Percentiles rank a stretch among this genome's conserved stretches.
These are phyloP conservation scores for Caenorhabditis panamensis DNA, from an alignment of 2,888 invertebrate species.

Conservation along the genomic window DNA sequence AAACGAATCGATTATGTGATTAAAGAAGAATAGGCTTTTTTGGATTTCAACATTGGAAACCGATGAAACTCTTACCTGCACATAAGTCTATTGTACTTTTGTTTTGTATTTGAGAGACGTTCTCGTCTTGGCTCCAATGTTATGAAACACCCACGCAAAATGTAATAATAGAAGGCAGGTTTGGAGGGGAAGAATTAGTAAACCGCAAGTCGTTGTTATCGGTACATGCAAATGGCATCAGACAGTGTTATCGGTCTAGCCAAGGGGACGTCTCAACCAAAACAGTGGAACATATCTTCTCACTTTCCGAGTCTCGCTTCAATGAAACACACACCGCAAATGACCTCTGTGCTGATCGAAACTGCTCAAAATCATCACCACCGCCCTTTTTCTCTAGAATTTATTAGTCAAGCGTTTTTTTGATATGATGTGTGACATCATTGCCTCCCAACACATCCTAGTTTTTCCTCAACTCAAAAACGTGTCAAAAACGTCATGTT, in stretches of 20 bases:
- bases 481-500: slow-evolving; percentile 61
- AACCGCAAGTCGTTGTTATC: slow-evolving; percentile 38
- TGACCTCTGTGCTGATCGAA: background rate
- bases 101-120: background rate
- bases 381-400: background rate
- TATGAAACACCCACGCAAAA: background rate
- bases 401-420: no score
- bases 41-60: background rate
- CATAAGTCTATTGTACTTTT: background rate
- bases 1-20: background rate
- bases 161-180: background rate
- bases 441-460: background rate
- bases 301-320: background rate
- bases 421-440: background rate
- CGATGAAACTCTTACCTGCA: background rate
- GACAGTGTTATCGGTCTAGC: slow-evolving; percentile 27
- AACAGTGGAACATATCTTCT: background rate
- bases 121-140: background rate
- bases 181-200: slow-evolving; percentile 4
- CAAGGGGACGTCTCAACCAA: background rate
- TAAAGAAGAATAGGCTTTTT: background rate
- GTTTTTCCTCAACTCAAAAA: slow-evolving; percentile 15
- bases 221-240: slow-evolving; percentile 14
- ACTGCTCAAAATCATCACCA: background rate
- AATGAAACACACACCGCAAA: background rate